Base-by-base conservation (phyloP, 2,113 vertebrate genomes). In the Phalacrocorax brasilianus region DNA sequence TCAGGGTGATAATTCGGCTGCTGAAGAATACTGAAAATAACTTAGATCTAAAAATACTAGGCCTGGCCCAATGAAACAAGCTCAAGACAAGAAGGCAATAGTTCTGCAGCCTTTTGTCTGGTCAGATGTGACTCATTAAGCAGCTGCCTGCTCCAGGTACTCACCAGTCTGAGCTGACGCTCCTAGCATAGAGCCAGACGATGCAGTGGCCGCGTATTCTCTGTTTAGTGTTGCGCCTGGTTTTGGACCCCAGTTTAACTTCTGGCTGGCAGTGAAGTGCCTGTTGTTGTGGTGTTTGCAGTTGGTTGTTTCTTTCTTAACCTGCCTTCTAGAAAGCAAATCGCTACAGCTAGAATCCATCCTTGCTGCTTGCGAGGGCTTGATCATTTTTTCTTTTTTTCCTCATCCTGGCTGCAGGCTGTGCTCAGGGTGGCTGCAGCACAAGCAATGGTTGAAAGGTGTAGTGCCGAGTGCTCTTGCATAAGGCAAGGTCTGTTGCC, bases 131-230 rank as follows among this genome's bases (percentile, higher is more conserved):
- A 33, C 0, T 40, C 7, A 2, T 1, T 2, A 6, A 22, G 59
- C 80, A 79, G 28, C 49, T 82, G 55, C 86, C 27, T 47, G 50
- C 75, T 79, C 27, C 42, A 28, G 33, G 50, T 19, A 35, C 26
- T 23, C 13, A 1, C 32, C 28, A 5, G 38, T 5, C 38, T 16
- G 23, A 7, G 4, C 11, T 27, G 66, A 14, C 11, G 35, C 33
- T 40, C 38, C 71, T 5, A 2, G 30, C 26, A 2, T 0, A 12
- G 61, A 8, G 61, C 49, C 5, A 6, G 76, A 9, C 0, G 2
- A 4, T 11, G 55, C 59, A 59, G 44, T 5, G 13, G 47, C 6
- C 32, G 40, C 4, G 3, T 1, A 2, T 0, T 17, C 27, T n/a
- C 47, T 24, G n/a, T 23, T 53, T 14, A 10, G 61, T 24, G 2